These are phyloP conservation scores for Prenolepis imparis DNA, from an alignment of 2,888 invertebrate genomes.

Conservation along the genomic window DNA sequence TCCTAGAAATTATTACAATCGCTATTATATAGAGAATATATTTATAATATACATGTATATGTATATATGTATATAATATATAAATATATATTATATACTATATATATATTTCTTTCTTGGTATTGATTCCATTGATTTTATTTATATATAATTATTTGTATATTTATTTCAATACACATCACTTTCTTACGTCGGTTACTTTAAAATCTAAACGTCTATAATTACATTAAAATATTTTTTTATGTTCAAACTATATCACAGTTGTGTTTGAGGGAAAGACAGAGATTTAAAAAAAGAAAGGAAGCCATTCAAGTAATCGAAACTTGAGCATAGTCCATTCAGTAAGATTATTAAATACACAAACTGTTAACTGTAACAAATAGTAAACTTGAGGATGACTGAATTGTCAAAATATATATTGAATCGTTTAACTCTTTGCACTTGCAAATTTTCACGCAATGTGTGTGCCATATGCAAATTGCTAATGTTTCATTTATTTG, in stretches of 20 bases:
- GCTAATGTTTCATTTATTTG: background rate
- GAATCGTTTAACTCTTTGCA: background rate
- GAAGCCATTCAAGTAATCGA: slow-evolving; percentile 68
- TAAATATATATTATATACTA: slow-evolving; percentile 67
- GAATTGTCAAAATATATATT: background rate
- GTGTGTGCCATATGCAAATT: background rate
- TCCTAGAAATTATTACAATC: slow-evolving; percentile 82
- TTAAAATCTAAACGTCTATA: slow-evolving; percentile 82
- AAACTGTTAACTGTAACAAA: slow-evolving; percentile 24
- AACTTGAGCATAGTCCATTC: slow-evolving; percentile 77
- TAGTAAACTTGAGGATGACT: slow-evolving; percentile 30
- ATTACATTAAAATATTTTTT: slow-evolving; percentile 81
- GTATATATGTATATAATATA: slow-evolving; percentile 74
- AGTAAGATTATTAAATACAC: slow-evolving; percentile 61
- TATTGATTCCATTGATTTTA: slow-evolving; percentile 81
- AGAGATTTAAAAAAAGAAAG: slow-evolving; percentile 77
- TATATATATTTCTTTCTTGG: slow-evolving; percentile 50
- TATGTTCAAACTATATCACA: slow-evolving; percentile 85
- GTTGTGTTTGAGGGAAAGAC: slow-evolving; percentile 84
- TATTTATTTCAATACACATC: slow-evolving; percentile 77
- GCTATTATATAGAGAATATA: slow-evolving; percentile 84
- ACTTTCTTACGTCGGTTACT: slow-evolving; percentile 75
- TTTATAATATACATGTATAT: slow-evolving; percentile 84
- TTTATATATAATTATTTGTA: slow-evolving; percentile 69
- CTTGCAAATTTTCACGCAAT: background rate